A percentile compares a stretch with the other conserved stretches of the same genome.
Conservation (phyloP, 2,888 invertebrate species). For the Eucera pruinosa region DNA sequence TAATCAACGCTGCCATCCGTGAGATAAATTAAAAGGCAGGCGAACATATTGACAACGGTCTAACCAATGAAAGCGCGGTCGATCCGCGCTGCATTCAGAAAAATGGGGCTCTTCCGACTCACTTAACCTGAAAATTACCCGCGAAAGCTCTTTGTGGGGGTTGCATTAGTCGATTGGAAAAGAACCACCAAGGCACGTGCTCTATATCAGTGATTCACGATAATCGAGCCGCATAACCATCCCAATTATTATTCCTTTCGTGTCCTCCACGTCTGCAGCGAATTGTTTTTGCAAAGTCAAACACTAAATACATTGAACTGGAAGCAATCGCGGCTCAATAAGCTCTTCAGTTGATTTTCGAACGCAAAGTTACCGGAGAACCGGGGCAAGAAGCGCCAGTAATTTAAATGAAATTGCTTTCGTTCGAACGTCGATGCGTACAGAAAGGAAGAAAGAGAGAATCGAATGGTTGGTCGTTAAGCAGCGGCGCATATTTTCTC, state of each 20-base stretch:
- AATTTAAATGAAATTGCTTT: conserved; percentile 55
- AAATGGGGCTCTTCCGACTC: conserved; percentile 28
- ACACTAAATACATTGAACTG: conserved; percentile 40
- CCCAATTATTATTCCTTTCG: conserved; percentile 37
- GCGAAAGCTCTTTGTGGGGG: conserved; percentile 12
- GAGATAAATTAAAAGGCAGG: conserved; percentile 26
- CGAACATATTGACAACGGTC: conserved; percentile 32
- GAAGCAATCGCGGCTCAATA: conserved; percentile 24
- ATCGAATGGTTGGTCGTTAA: conserved; percentile 52
- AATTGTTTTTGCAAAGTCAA: conserved; percentile 36
- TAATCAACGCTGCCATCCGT: background rate
- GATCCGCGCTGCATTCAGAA: conserved; percentile 24
- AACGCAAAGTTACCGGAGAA: background rate
- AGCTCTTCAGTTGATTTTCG: conserved; percentile 23
- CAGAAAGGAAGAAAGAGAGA: conserved; percentile 22
- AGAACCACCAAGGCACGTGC: background rate
- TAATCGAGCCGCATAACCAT: conserved; percentile 27
- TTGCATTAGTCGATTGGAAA: conserved; percentile 27
- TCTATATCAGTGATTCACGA: conserved; percentile 19
- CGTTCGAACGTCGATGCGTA: conserved; percentile 31
- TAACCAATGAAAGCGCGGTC: conserved; percentile 15
- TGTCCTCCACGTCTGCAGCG: conserved; percentile 12
- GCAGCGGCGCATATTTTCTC: conserved; percentile 50
- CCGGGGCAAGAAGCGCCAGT: conserved; percentile 19
- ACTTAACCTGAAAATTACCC: conserved; percentile 32